Evolutionary conservation across 2,888 invertebrate species (phyloP), one percentile per base, ranked within the genome.

Genomic region (Drosophila differens): DNA sequence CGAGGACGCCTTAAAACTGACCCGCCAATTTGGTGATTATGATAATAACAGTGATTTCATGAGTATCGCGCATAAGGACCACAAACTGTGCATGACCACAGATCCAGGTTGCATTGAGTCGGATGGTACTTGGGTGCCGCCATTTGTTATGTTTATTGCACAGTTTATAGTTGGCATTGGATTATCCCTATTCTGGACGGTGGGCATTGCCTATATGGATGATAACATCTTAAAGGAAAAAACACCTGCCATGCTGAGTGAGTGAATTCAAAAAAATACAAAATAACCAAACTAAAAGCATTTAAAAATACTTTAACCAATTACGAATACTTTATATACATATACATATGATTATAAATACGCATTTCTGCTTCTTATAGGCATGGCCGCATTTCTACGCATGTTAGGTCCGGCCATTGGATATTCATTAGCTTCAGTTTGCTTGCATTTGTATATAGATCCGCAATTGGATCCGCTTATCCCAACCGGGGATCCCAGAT

Each of bases 181-280:
- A n/a, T 95, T 95, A 54, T 95, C 95, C 3, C 92, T 96, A 0
- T 96, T 95, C 89, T 95, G 95, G 86, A 95, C 95, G 0, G 93
- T 96, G n/a, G 96, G 96, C 0, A 94, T 96, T 16, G 94, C 96
- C 2, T 96, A 96, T 89, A 95, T 96, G 95, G 96, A 96, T 85
- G 96, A 96, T 85, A 96, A 96, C 86, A 95, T 95, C 39, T 95
- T 95, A 81, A 95, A 95, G 89, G 95, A 95, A 4, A 95, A 95
- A 84, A 95, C 96, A 1, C 96, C 96, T 0, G 95, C 95, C 16
- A 93, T 96, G 71, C 94, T 96, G 61, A 96, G 96, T 95, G 92
- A 94, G 94, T 57, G 3, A 25, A 47, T 25, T 9, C 2, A 12
- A 4, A 16, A 47, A 25, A n/a, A n/a, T n/a, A 22, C 1, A 0